A percentile compares a stretch with the other conserved stretches of the same genome.
phyloP scores from a whole-genome alignment of 2,888 invertebrate species.

The Apodemia duryi region DNA sequence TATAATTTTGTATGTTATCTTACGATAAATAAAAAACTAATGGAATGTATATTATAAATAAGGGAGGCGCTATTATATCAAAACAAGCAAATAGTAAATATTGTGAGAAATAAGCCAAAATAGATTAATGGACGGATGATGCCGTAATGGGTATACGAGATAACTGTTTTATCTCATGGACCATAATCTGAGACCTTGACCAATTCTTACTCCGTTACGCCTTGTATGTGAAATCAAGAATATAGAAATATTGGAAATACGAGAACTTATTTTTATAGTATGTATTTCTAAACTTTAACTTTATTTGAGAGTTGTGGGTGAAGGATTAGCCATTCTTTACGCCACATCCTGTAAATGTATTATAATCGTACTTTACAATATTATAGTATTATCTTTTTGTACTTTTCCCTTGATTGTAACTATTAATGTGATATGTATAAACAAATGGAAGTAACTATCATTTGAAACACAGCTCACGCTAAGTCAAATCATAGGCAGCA shows the following conservation, averaged over 20 bases:
- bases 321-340: too few species aligned
- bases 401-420: too few species aligned
- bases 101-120: neutral
- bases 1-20: too few species aligned
- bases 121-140: constrained; percentile 6
- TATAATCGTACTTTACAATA: too few species aligned
- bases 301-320: too few species aligned
- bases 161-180: constrained; percentile 54
- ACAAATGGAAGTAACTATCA: too few species aligned
- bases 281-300: neutral
- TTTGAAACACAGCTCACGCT: too few species aligned
- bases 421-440: too few species aligned
- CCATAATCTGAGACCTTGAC: constrained; percentile 48
- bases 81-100: neutral
- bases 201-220: neutral
- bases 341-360: too few species aligned
- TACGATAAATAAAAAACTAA: too few species aligned
- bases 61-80: neutral
- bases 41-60: neutral
- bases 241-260: neutral
- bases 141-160: constrained; percentile 10
- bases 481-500: too few species aligned
- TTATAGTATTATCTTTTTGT: too few species aligned
- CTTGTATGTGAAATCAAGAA: neutral
- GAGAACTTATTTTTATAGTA: neutral